Base-by-base conservation (phyloP, 2,797 vertebrate genomes). In the Miichthys miiuy region DNA sequence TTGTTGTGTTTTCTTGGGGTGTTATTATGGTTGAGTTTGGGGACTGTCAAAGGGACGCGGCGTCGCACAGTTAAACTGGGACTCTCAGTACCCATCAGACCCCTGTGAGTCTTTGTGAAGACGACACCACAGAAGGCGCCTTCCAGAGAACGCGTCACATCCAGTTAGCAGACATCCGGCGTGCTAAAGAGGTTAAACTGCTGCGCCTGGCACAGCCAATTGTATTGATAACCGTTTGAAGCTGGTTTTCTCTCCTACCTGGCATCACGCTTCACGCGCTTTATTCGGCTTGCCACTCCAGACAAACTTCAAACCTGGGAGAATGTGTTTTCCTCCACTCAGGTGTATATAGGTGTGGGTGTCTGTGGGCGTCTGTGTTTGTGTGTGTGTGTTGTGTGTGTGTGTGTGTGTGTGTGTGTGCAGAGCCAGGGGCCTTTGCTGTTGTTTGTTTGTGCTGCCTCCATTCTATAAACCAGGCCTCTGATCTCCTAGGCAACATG, bases 161-260 rank as follows among this genome's bases (percentile, higher is more conserved):
- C 90, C 94, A 85, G 94, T 94, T 94, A 94, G 91, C 89, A 93
- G 89, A 92, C 87, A 92, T 85, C 90, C 85, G 87, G 80, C 75
- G 75, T 69, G 89, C 91, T 94, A 92, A 95, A 95, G 92, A 95
- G 94, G 93, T 94, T 96, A 95, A 96, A 95, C 93, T 94, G 93
- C 93, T 42, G 91, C 79, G 88, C 91, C 92, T 94, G 94, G 93
- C 95, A 93, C 90, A 93, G 89, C 86, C 94, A 93, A 94, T 95
- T 94, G 93, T 92, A 93, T 93, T 94, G 95, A 95, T 94, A 93
- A 90, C 70, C 64, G 92, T 95, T 95, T 94, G 95, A 95, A 94
- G 95, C 88, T 62, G 90, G 75, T 84, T 87, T 87, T 79, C 86
- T 91, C 91, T 77, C 85, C 87, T 88, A 87, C 86, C 91, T 89